Evolutionary conservation across 2,888 invertebrate genomes (phyloP), one percentile per base, ranked within the genome.

Genomic region (Pachliopta kotzebuea): DNA sequence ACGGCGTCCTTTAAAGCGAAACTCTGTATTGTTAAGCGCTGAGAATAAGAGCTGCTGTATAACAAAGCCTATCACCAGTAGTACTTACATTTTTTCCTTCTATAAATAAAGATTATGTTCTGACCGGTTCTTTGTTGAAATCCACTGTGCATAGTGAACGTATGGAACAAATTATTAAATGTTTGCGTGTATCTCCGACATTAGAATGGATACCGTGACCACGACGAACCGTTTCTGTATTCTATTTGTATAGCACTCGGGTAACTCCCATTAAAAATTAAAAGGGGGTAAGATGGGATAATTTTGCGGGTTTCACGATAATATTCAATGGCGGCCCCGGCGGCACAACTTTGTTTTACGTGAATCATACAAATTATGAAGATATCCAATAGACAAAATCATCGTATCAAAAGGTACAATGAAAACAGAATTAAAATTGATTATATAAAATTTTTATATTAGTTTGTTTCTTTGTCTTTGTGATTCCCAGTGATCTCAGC

Each of bases 281-380:
- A 65, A 61, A 65, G 53, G 60, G 60, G 3, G 29, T 57, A 45
- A 53, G 65, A 57, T 45, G 61, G 61, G 65, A 60, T 57, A 42
- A 65, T 65, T 56, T 61, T 56, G 53, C 9, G 45, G 65, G 37
- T 57, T n/a, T 14, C 45, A 56, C 56, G 52, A 53, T 65, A 53
- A 52, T 42, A 42, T 54, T 53, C 53, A 56, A 58, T 42, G 31
- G 56, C 50, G 2, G 31, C 29, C 49, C 29, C 31, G 31, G 11
- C 26, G 45, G 42, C 58, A 8, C 14, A 14, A 50, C 56, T 65
- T 64, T n/a, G 57, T 54, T 60, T 52, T 57, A 56, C 31, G 29
- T 26, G 56, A 52, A 56, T 60, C 50, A 60, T 60, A 56, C 26
- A 60, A 55, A 50, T 26, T 42, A 11, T 53, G 42, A 53, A 53